These are phyloP conservation scores for Drosophila erecta DNA, from an alignment of 1,140 invertebrate species.

Conservation along the genomic window DNA sequence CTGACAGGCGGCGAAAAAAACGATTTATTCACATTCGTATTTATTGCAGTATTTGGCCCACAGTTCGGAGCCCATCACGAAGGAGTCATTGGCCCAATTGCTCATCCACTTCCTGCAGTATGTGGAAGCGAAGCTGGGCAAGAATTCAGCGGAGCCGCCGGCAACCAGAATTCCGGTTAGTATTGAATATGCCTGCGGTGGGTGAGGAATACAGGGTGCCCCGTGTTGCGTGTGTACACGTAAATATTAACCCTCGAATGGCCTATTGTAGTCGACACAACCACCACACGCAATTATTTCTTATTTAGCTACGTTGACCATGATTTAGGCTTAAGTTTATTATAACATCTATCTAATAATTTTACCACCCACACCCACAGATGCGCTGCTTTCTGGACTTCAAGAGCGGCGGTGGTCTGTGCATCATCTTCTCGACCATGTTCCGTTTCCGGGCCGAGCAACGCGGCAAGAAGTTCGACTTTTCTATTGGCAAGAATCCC, in stretches of 20 bases:
- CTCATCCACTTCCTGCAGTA: conserved; percentile 96
- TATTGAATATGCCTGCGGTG: conserved; percentile 52
- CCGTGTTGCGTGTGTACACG: conserved; percentile 64
- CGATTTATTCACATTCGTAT: conserved; percentile 9
- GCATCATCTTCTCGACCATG: conserved; percentile 96
- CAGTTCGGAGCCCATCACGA: conserved; percentile 95
- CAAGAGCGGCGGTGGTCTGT: conserved; percentile 95
- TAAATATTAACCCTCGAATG: conserved; percentile 18
- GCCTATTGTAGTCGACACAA: too few relatives aligned
- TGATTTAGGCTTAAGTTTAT: too few relatives aligned
- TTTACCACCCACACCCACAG: conserved; percentile 84
- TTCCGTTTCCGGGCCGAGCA: conserved; percentile 98
- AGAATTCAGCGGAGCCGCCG: conserved; percentile 95
- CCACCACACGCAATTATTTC: too few relatives aligned
- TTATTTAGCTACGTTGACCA: background rate
- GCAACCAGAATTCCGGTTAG: conserved; percentile 93
- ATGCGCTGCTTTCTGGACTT: conserved; percentile 98
- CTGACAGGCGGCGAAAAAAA: conserved; percentile 44
- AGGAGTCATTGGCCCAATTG: conserved; percentile 93
- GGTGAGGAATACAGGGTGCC: conserved; percentile 55
- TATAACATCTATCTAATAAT: too few relatives aligned
- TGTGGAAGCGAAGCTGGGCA: conserved; percentile 97
- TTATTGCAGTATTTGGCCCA: conserved; percentile 88
- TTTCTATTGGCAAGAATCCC: conserved; percentile 92
- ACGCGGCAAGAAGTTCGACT: conserved; percentile 96